Conservation (phyloP, 2,888 invertebrate species). For the Latrodectus elegans region DNA sequence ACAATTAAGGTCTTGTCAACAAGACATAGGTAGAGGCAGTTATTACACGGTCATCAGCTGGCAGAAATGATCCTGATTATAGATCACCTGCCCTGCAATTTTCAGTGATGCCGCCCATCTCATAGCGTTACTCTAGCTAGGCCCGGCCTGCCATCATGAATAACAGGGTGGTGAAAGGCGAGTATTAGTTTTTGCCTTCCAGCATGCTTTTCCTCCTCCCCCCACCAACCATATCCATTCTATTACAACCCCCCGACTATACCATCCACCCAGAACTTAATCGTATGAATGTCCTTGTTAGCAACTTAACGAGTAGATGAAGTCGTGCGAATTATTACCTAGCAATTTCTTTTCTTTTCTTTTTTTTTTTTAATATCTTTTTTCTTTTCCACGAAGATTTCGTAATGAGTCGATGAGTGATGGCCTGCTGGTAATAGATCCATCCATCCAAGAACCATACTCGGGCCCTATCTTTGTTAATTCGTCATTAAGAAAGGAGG, state of each 20-base stretch:
- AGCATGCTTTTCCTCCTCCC: slow-evolving; percentile 2
- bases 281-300: slow-evolving; percentile 63
- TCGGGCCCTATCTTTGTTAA: slow-evolving; percentile 44
- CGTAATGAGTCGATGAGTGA: not conserved
- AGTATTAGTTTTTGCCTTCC: slow-evolving; percentile 53
- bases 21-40: slow-evolving; percentile 41
- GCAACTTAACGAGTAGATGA: slow-evolving; percentile 36
- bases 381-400: not conserved
- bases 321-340: slow-evolving; percentile 58
- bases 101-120: slow-evolving; percentile 37
- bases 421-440: not conserved
- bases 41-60: slow-evolving; percentile 68
- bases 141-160: slow-evolving; percentile 52
- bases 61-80: slow-evolving; percentile 65
- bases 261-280: slow-evolving; percentile 41
- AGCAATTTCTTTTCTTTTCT: slow-evolving; percentile 18
- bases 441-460: not conserved
- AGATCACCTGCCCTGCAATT: slow-evolving; percentile 65
- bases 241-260: not conserved
- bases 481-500: slow-evolving; percentile 48
- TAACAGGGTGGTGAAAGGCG: slow-evolving; percentile 68
- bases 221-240: not conserved
- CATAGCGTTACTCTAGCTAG: slow-evolving; percentile 29
- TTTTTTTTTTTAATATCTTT: not conserved
- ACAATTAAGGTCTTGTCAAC: slow-evolving; percentile 68